phyloP scores from a whole-genome alignment of 1,140 invertebrate genomes.

The Procambarus clarkii region DNA sequence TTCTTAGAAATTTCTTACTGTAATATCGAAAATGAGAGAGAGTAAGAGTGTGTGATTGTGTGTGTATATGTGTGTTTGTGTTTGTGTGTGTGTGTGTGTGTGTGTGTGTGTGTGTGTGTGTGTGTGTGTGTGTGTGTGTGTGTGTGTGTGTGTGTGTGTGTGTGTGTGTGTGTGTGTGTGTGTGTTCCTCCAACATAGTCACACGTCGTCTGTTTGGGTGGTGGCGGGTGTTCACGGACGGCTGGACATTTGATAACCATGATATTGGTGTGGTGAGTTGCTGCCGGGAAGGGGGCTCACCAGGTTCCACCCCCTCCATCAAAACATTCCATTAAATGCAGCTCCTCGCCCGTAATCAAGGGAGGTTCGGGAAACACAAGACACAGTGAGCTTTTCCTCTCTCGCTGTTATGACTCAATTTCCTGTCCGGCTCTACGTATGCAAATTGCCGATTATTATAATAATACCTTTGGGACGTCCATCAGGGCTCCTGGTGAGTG shows the following conservation, averaged over 20 bases:
- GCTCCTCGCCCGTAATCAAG: background rate
- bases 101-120: too few relatives aligned
- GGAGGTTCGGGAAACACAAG: background rate
- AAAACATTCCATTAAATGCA: background rate
- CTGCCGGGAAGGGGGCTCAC: too few relatives aligned
- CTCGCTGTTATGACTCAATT: background rate
- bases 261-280: background rate
- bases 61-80: too few relatives aligned
- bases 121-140: background rate
- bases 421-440: background rate
- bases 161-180: conserved; percentile 2
- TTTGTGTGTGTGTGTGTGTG: too few relatives aligned
- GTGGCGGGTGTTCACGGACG: background rate
- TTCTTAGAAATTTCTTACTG: too few relatives aligned
- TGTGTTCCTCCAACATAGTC: background rate
- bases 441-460: background rate
- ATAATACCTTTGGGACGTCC: background rate
- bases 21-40: too few relatives aligned
- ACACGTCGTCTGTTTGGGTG: too few relatives aligned
- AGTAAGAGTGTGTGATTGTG: too few relatives aligned
- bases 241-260: background rate
- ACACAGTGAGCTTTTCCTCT: background rate
- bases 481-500: background rate
- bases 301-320: background rate
- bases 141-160: background rate